Evolutionary conservation across 2,113 vertebrate genomes (phyloP).

Genomic region (Gasterosteus nipponicus): DNA sequence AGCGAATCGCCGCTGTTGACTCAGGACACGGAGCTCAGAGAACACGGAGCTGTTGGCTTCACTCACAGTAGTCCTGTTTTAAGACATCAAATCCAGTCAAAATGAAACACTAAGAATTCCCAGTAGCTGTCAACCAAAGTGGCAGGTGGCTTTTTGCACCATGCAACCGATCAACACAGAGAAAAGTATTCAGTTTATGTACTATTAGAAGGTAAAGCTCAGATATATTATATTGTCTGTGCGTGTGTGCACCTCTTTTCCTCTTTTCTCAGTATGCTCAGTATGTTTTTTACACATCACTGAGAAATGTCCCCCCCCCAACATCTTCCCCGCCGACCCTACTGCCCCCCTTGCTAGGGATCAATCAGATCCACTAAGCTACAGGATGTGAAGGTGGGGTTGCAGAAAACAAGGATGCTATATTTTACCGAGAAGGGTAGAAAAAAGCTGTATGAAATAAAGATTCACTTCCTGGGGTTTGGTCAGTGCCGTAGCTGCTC

Average conservation of each 20-base stretch:
- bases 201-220: constrained; percentile 18
- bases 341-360: constrained; percentile 66
- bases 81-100: constrained; percentile 71
- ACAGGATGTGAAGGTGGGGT: constrained; percentile 57
- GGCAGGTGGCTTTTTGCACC: constrained; percentile 60
- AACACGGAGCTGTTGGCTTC: constrained; percentile 63
- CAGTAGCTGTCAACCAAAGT: constrained; percentile 53
- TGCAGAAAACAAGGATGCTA: constrained; percentile 43
- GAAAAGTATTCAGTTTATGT: constrained; percentile 37
- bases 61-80: constrained; percentile 59
- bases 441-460: constrained; percentile 57
- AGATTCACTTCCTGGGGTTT: constrained; percentile 64
- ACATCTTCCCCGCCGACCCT: constrained; percentile 53
- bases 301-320: constrained; percentile 77
- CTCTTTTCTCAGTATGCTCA: constrained; percentile 71
- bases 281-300: constrained; percentile 81
- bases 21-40: constrained; percentile 58
- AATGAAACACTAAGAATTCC: constrained; percentile 68
- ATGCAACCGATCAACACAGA: constrained; percentile 41
- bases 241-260: constrained; percentile 29
- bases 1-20: constrained; percentile 61
- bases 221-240: constrained; percentile 18
- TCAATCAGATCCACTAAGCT: constrained; percentile 76
- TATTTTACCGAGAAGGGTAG: constrained; percentile 50
- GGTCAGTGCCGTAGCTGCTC: constrained; percentile 42